Conservation (phyloP, 2,797 vertebrate genomes). For the Poecilia wingei region DNA sequence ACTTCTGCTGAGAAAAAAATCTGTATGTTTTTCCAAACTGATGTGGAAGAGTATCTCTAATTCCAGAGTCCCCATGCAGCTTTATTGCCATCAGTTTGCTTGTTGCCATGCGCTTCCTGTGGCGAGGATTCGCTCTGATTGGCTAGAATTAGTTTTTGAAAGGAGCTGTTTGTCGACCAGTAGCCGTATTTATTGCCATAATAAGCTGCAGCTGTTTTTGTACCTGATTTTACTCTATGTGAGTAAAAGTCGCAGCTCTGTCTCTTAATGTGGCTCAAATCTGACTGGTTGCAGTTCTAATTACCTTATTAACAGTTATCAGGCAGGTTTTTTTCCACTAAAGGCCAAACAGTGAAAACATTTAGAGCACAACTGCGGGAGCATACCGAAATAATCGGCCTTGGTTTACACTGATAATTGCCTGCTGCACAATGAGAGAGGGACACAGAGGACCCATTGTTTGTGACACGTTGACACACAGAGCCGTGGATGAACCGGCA, state of each 20-base stretch:
- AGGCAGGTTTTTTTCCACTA: slow-evolving; percentile 29
- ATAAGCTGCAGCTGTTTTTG: slow-evolving; percentile 32
- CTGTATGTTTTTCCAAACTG: neutral
- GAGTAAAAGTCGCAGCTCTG: slow-evolving; percentile 45
- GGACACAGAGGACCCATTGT: slow-evolving; percentile 57
- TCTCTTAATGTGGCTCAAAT: slow-evolving; percentile 54
- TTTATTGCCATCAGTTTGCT: slow-evolving; percentile 4
- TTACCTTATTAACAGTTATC: slow-evolving; percentile 69
- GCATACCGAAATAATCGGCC: slow-evolving; percentile 58
- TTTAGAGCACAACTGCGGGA: slow-evolving; percentile 58
- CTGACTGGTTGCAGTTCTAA: slow-evolving; percentile 69
- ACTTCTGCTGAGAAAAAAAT: neutral
- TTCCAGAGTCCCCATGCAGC: slow-evolving; percentile 3
- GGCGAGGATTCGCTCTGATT: slow-evolving; percentile 11
- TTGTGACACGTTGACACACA: slow-evolving; percentile 67
- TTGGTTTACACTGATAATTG: slow-evolving; percentile 70
- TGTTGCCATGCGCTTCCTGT: slow-evolving; percentile 20
- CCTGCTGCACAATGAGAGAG: slow-evolving; percentile 64
- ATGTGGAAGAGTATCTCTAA: neutral
- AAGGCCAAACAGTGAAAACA: slow-evolving; percentile 58
- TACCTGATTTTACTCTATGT: slow-evolving; percentile 25
- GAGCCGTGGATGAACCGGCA: slow-evolving; percentile 32
- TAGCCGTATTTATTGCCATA: slow-evolving; percentile 37
- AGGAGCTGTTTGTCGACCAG: slow-evolving; percentile 32
- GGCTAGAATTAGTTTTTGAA: slow-evolving; percentile 38